Conservation (phyloP, 2,797 vertebrate genomes). For the Chloroceryle inda region DNA sequence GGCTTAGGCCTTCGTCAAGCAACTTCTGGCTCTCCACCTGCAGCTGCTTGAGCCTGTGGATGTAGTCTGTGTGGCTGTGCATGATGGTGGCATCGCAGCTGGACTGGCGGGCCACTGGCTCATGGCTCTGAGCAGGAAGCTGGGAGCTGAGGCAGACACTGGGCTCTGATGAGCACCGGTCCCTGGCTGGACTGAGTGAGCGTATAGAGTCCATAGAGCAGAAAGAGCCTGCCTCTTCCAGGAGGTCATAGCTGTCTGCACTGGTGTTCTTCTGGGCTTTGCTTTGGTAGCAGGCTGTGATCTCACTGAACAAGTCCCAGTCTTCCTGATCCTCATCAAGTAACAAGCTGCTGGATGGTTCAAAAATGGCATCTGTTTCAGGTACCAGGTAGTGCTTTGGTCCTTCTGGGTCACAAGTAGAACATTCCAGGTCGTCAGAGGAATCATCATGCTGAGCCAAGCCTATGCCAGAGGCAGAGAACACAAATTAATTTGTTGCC, state of each 20-base stretch:
- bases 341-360: constrained; percentile 47
- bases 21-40: constrained; percentile 73
- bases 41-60: constrained; percentile 75
- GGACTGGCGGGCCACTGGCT: constrained; percentile 80
- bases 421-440: constrained; percentile 81
- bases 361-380: constrained; percentile 69
- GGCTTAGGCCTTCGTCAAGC: constrained; percentile 63
- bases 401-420: constrained; percentile 66
- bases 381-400: constrained; percentile 19
- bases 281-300: constrained; percentile 76
- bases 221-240: constrained; percentile 74
- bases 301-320: constrained; percentile 78
- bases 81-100: constrained; percentile 82
- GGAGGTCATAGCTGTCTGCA: constrained; percentile 72
- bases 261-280: constrained; percentile 39
- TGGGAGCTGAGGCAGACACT: constrained; percentile 78
- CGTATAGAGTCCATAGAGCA: constrained; percentile 50
- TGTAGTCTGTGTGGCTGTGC: constrained; percentile 50
- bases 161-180: constrained; percentile 81
- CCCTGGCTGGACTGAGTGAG: constrained; percentile 62
- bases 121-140: constrained; percentile 46
- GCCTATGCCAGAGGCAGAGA: constrained; percentile 34
- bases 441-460: constrained; percentile 75
- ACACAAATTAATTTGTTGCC: not conserved
- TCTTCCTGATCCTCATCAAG: constrained; percentile 64